Evolutionary conservation across 2,797 vertebrate species (phyloP).

Genomic region (Craterocephalus amniculus): DNA sequence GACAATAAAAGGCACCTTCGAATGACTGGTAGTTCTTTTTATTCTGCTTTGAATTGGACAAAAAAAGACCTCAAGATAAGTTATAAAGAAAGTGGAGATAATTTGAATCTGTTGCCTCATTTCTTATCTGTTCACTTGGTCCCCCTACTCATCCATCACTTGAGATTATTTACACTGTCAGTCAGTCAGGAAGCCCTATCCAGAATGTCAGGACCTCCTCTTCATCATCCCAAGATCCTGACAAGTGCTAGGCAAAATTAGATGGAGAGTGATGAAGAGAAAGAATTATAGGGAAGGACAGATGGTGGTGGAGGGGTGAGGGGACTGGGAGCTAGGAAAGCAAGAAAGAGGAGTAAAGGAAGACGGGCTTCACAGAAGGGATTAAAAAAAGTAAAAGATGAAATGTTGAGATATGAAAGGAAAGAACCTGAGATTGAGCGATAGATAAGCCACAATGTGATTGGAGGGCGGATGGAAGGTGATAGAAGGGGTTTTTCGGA

Average conservation of each 20-base stretch:
- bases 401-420: slow-evolving; percentile 46
- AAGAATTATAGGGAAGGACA: slow-evolving; percentile 23
- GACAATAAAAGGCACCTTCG: not conserved
- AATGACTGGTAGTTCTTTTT: not conserved
- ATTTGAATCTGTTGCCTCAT: slow-evolving; percentile 47
- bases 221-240: slow-evolving; percentile 69
- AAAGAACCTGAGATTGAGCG: slow-evolving; percentile 34
- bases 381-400: slow-evolving; percentile 56
- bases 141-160: slow-evolving; percentile 64
- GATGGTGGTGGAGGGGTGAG: slow-evolving; percentile 21
- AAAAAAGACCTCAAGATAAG: slow-evolving; percentile 11
- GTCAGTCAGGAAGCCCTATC: slow-evolving; percentile 48
- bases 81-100: slow-evolving; percentile 56
- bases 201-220: slow-evolving; percentile 52
- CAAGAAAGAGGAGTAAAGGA: not conserved
- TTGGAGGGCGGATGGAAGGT: slow-evolving; percentile 56
- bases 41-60: not conserved
- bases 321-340: slow-evolving; percentile 17
- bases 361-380: slow-evolving; percentile 51
- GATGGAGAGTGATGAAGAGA: slow-evolving; percentile 53
- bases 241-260: slow-evolving; percentile 67
- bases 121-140: slow-evolving; percentile 60
- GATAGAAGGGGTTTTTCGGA: slow-evolving; percentile 49
- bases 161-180: slow-evolving; percentile 61
- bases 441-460: slow-evolving; percentile 58